A percentile compares a stretch with the other conserved stretches of the same genome.
phyloP scores from a whole-genome alignment of 2,888 invertebrate genomes.

The Caenorhabditis imperialis region DNA sequence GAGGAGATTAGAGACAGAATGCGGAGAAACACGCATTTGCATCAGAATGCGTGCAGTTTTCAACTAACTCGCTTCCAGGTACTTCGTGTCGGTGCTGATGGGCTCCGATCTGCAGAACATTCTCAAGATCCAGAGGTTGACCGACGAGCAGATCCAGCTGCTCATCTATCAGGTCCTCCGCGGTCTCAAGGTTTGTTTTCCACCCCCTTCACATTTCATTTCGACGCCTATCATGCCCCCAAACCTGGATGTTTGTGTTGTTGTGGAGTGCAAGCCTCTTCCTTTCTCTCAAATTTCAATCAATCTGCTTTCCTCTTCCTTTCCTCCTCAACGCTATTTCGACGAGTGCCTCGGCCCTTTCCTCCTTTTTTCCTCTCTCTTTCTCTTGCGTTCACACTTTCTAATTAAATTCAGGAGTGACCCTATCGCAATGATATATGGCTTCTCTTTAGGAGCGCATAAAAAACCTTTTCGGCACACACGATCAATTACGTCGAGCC shows the following conservation, averaged over 20 bases:
- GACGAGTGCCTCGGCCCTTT: background rate
- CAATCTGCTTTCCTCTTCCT: slow-evolving; percentile 8
- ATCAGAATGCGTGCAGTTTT: too few species aligned
- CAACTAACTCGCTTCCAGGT: slow-evolving; percentile 81
- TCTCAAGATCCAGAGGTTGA: slow-evolving; percentile 93
- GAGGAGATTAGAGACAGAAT: slow-evolving; percentile 12
- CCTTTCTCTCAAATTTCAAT: slow-evolving; percentile 37
- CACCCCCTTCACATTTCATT: background rate
- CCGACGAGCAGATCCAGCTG: slow-evolving; percentile 98
- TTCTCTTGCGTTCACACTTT: slow-evolving; percentile 10
- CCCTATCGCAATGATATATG: too few species aligned
- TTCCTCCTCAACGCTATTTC: background rate
- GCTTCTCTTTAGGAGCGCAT: too few species aligned
- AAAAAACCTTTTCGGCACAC: too few species aligned
- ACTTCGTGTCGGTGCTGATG: slow-evolving; percentile 97
- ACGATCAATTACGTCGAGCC: too few species aligned
- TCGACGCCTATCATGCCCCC: background rate
- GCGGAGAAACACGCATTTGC: slow-evolving; percentile 6
- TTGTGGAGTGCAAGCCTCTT: slow-evolving; percentile 1
- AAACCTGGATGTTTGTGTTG: slow-evolving; percentile 1
- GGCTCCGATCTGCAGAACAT: slow-evolving; percentile 99
- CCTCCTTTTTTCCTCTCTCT: slow-evolving; percentile 4
- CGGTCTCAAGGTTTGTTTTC: slow-evolving; percentile 85
- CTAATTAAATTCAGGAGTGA: slow-evolving; percentile 51
- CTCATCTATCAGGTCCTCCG: slow-evolving; percentile 97